Percentiles rank a stretch among this genome's conserved stretches.
Evolutionary conservation across 2,797 vertebrate species (phyloP).

Genomic region (Neopelma chrysocephalum): DNA sequence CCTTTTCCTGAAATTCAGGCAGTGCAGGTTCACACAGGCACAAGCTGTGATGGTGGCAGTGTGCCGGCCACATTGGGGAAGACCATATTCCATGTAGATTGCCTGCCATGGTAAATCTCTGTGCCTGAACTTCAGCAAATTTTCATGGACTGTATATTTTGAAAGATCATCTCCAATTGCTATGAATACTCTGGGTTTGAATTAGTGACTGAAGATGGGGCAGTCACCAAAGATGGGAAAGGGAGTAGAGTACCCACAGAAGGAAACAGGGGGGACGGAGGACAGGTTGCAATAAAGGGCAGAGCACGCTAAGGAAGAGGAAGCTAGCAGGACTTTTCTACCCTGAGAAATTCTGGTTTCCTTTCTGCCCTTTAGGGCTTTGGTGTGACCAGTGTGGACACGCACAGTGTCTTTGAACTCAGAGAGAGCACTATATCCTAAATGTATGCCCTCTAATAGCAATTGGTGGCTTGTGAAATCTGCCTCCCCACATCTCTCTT

Average conservation of each 20-base stretch:
- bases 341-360: background rate
- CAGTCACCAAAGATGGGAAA: background rate
- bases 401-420: background rate
- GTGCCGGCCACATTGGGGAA: background rate
- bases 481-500: background rate
- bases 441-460: background rate
- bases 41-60: background rate
- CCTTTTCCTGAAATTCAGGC: conserved; percentile 4
- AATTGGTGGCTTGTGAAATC: background rate
- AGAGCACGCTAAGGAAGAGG: background rate
- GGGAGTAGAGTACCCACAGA: background rate
- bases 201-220: background rate
- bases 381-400: background rate
- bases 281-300: background rate
- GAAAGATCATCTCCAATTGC: background rate
- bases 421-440: background rate
- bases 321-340: background rate
- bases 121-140: background rate
- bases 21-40: background rate
- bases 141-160: background rate
- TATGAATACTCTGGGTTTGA: background rate
- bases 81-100: background rate
- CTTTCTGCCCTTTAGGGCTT: background rate
- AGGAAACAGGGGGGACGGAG: background rate
- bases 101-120: background rate